phyloP scores from a whole-genome alignment of 1,140 invertebrate species.

The Chymomyza costata region DNA sequence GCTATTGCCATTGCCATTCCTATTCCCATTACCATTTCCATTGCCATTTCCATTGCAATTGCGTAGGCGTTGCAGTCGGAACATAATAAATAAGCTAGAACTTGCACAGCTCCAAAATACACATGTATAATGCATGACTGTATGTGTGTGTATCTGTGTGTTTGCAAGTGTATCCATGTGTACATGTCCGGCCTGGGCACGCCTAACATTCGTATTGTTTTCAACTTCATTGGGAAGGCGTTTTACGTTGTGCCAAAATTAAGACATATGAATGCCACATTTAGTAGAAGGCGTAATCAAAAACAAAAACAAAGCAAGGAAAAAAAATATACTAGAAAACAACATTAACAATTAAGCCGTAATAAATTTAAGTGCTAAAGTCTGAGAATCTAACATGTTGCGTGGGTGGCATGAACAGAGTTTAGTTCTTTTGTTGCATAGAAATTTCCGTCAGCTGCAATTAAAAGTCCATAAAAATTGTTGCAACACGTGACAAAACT shows the following conservation, averaged over 20 bases:
- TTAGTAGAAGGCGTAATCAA: constrained; percentile 10
- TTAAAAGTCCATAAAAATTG: constrained; percentile 59
- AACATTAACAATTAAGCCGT: constrained; percentile 61
- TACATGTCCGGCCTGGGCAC: too few species aligned
- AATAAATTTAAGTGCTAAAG: constrained; percentile 57
- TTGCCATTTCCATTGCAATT: too few species aligned
- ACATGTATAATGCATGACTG: too few species aligned
- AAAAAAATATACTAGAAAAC: too few species aligned
- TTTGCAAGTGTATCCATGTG: too few species aligned
- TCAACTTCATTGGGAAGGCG: constrained; percentile 25
- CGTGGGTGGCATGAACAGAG: constrained; percentile 35
- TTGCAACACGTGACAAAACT: constrained; percentile 55
- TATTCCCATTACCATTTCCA: too few species aligned
- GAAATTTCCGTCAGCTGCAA: constrained; percentile 45
- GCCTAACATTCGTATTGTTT: not conserved
- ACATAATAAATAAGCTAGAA: too few species aligned
- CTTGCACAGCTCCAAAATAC: not conserved
- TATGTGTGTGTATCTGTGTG: too few species aligned
- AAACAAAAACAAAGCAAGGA: constrained; percentile 15
- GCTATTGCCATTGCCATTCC: too few species aligned
- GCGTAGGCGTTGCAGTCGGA: constrained; percentile 13
- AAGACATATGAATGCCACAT: constrained; percentile 44
- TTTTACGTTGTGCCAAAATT: constrained; percentile 28
- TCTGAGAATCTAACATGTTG: too few species aligned
- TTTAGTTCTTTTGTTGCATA: constrained; percentile 13